These are phyloP conservation scores for Rhabdophis nuchalis DNA, from an alignment of 2,797 vertebrate species.

Conservation along the genomic window DNA sequence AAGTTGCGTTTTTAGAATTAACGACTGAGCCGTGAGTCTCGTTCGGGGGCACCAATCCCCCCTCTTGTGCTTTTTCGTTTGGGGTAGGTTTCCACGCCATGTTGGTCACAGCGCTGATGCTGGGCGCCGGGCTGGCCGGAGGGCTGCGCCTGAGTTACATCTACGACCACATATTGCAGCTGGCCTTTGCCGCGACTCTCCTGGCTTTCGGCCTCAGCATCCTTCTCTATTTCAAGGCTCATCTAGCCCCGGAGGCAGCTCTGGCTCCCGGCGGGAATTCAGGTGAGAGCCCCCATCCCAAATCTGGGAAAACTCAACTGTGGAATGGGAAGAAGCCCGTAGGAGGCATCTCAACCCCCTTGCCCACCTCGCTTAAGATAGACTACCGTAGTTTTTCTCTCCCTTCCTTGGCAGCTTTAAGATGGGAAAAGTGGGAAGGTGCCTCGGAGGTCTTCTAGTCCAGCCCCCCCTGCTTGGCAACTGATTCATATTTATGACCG, in stretches of 20 bases:
- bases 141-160: conserved; percentile 76
- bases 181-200: conserved; percentile 74
- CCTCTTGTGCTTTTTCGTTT: not conserved
- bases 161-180: conserved; percentile 78
- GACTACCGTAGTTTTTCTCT: not conserved
- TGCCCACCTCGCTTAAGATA: not conserved
- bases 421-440: not conserved
- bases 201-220: conserved; percentile 76
- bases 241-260: conserved; percentile 72
- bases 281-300: conserved; percentile 67
- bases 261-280: conserved; percentile 85
- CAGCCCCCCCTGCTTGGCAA: no score
- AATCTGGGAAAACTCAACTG: not conserved
- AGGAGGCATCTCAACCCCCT: not conserved
- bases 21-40: not conserved
- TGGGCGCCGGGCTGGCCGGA: conserved; percentile 66
- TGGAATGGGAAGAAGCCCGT: not conserved
- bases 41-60: not conserved
- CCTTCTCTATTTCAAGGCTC: conserved; percentile 82
- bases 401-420: not conserved
- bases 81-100: conserved; percentile 78
- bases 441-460: not conserved
- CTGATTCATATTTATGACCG: no score
- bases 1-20: not conserved
- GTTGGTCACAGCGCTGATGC: conserved; percentile 70